Percentiles rank a stretch among this genome's conserved stretches.
Evolutionary conservation across 92 coral and sea anemone species (phyloP).

Genomic region (Palythoa heliodiscus): DNA sequence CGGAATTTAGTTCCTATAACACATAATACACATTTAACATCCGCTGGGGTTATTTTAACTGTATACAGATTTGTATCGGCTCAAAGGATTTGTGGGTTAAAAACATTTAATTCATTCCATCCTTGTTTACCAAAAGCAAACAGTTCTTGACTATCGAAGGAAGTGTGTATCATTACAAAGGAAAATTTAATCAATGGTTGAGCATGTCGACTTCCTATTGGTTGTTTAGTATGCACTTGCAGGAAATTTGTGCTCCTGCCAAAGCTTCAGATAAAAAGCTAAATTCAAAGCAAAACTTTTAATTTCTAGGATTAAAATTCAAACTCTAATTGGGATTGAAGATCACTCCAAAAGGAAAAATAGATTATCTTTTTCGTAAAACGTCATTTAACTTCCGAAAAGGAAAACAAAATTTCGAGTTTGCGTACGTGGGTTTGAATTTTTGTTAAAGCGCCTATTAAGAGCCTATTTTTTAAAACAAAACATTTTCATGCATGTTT

Average conservation of each 20-base stretch:
- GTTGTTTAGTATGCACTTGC: not conserved
- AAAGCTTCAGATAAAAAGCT: conserved; percentile 20
- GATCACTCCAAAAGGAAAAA: not conserved
- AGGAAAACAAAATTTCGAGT: not conserved
- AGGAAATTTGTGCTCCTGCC: conserved; percentile 35
- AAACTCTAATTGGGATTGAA: conserved; percentile 43
- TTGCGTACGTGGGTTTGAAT: not conserved
- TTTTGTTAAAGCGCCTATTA: not conserved
- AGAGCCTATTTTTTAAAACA: conserved; percentile 10
- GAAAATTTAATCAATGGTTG: conserved; percentile 20
- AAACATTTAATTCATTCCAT: not conserved
- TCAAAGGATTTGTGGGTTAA: not conserved
- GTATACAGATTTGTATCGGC: not conserved
- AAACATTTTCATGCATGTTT: conserved; percentile 20
- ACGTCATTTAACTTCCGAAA: not conserved
- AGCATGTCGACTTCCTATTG: conserved; percentile 10
- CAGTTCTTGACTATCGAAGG: conserved; percentile 20
- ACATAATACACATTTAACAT: not conserved
- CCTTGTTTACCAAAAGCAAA: not conserved
- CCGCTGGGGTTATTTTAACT: not conserved
- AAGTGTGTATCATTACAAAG: conserved; percentile 12
- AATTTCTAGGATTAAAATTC: conserved; percentile 22
- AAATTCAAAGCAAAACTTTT: conserved; percentile 3
- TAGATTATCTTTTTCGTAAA: not conserved
- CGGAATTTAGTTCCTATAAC: not conserved